Evolutionary conservation across 1,140 invertebrate genomes (phyloP).

Genomic region (Hirudo medicinalis): DNA sequence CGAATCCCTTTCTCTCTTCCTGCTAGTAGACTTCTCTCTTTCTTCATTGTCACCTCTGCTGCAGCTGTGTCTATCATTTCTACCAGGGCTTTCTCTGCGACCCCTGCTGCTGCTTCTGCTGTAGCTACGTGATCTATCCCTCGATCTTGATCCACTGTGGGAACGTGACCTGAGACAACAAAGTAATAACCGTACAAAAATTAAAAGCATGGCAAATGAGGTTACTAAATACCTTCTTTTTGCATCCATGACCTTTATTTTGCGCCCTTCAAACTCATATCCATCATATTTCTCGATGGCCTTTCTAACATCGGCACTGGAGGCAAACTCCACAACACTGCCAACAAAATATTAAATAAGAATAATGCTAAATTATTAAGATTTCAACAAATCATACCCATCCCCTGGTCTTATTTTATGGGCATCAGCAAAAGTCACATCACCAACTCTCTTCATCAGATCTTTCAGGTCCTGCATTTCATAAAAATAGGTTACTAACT

Average conservation of each 20-base stretch:
- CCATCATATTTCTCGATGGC: constrained; percentile 9
- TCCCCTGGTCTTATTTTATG: constrained; percentile 10
- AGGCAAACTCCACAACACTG: constrained; percentile 6
- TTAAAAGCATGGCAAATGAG: too few species aligned
- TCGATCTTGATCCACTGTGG: too few species aligned
- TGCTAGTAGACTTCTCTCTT: too few species aligned
- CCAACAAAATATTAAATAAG: background rate
- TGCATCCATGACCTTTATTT: constrained; percentile 5
- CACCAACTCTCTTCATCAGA: constrained; percentile 9
- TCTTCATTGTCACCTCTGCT: too few species aligned
- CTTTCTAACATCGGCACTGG: background rate
- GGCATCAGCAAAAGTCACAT: constrained; percentile 6
- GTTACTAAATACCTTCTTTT: background rate
- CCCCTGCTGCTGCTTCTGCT: too few species aligned
- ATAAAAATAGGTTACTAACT: too few species aligned
- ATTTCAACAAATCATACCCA: background rate
- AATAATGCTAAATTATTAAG: background rate
- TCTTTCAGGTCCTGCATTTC: constrained; percentile 5
- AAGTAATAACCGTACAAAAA: too few species aligned
- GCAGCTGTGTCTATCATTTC: too few species aligned
- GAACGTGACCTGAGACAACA: too few species aligned
- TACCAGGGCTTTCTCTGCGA: too few species aligned
- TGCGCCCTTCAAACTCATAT: background rate
- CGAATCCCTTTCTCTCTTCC: too few species aligned
- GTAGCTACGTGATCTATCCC: too few species aligned